phyloP scores from a whole-genome alignment of 1,140 invertebrate genomes.

The Aphis gossypii region DNA sequence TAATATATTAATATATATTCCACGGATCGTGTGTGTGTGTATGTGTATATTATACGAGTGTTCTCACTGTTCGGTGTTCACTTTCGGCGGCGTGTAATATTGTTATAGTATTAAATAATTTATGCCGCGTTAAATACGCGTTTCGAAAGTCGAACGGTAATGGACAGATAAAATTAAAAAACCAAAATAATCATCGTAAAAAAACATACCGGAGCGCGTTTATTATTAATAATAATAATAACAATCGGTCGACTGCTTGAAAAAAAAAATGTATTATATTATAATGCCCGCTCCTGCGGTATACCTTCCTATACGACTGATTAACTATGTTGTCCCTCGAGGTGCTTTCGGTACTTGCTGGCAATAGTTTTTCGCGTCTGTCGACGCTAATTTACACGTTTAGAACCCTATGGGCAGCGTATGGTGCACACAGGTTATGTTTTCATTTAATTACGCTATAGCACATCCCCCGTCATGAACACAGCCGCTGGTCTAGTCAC shows the following conservation, averaged over 20 bases:
- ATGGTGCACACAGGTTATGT: not conserved
- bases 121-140: conserved; percentile 45
- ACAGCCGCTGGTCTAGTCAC: not conserved
- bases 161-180: conserved; percentile 12
- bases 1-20: not conserved
- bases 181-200: conserved; percentile 14
- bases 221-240: conserved; percentile 15
- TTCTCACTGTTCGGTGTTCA: not conserved
- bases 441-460: not conserved
- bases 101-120: conserved; percentile 39
- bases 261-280: not conserved
- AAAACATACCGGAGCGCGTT: not conserved
- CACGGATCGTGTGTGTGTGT: not conserved
- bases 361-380: conserved; percentile 13
- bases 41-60: not conserved
- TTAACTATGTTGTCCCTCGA: conserved; percentile 42
- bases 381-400: conserved; percentile 42
- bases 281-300: not conserved
- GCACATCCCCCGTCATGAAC: not conserved
- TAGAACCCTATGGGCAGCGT: not conserved
- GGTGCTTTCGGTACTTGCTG: not conserved
- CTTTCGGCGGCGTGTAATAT: not conserved
- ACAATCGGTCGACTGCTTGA: not conserved
- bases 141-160: not conserved
- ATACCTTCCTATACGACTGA: not conserved